Percentiles rank a stretch among this genome's conserved stretches.
These are phyloP conservation scores for Morus bassanus DNA, from an alignment of 2,797 vertebrate species.

Conservation along the genomic window DNA sequence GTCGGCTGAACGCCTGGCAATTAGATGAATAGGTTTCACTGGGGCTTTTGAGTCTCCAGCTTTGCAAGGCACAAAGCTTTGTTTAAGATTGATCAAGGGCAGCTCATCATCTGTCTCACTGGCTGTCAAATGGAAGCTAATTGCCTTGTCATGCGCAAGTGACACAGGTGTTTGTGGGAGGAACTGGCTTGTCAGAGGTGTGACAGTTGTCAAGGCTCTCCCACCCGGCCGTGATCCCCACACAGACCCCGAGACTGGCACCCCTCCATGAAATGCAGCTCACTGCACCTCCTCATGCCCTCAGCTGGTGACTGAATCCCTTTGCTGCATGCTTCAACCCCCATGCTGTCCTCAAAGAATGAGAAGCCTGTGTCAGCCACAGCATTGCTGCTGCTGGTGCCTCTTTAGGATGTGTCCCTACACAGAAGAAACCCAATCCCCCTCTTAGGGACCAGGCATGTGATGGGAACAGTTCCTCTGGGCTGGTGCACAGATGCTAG, in stretches of 20 bases:
- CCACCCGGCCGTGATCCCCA: neutral
- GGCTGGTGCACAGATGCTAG: neutral
- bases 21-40: slow-evolving; percentile 37
- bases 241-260: neutral
- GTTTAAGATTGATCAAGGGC: slow-evolving; percentile 50
- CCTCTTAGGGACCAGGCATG: accelerated
- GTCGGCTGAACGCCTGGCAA: neutral
- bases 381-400: neutral
- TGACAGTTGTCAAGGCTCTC: neutral
- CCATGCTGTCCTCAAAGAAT: neutral
- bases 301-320: neutral
- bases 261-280: neutral
- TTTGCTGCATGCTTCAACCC: neutral
- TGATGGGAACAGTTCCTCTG: neutral
- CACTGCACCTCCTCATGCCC: neutral
- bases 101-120: slow-evolving; percentile 30
- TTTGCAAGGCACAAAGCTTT: slow-evolving; percentile 4
- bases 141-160: neutral
- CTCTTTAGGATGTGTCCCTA: neutral
- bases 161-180: neutral
- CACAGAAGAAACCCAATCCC: neutral
- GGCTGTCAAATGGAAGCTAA: slow-evolving; percentile 34
- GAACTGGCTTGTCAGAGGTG: neutral
- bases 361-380: neutral
- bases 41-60: neutral